Evolutionary conservation across 2,888 invertebrate species (phyloP).

Genomic region (Lasioglossum calceatum): DNA sequence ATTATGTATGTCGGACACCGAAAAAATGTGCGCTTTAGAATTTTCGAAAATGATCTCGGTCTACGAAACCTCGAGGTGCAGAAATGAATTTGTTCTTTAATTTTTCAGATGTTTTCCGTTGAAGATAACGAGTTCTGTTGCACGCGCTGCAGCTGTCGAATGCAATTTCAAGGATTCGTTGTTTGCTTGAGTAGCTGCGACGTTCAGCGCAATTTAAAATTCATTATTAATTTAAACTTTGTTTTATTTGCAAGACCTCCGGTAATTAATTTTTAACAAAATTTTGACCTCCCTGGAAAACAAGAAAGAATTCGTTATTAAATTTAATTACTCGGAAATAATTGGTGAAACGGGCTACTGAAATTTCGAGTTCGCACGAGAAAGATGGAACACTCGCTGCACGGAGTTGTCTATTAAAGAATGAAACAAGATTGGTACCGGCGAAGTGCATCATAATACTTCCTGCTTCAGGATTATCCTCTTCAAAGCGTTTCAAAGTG

Average conservation of each 20-base stretch:
- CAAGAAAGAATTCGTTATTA: not conserved
- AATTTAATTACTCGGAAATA: not conserved
- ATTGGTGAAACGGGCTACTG: not conserved
- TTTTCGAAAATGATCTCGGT: not conserved
- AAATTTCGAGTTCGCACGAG: not conserved
- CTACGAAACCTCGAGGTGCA: not conserved
- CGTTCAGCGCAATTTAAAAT: not conserved
- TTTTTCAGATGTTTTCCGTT: not conserved
- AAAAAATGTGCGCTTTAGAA: not conserved
- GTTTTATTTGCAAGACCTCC: not conserved
- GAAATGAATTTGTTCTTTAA: not conserved
- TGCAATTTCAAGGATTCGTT: not conserved
- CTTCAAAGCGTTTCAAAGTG: slow-evolving; percentile 7
- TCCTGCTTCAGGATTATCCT: not conserved
- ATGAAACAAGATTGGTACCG: slow-evolving; percentile 3
- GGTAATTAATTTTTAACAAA: not conserved
- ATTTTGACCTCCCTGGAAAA: not conserved
- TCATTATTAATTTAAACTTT: not conserved
- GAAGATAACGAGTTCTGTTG: not conserved
- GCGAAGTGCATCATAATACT: slow-evolving; percentile 12
- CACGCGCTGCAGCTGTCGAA: not conserved
- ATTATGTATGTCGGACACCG: not conserved
- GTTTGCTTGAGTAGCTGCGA: not conserved
- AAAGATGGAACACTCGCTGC: not conserved
- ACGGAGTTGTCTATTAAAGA: not conserved